A percentile compares a stretch with the other conserved stretches of the same genome.
Conservation (phyloP, 2,113 vertebrate genomes). For the Thermophis baileyi region DNA sequence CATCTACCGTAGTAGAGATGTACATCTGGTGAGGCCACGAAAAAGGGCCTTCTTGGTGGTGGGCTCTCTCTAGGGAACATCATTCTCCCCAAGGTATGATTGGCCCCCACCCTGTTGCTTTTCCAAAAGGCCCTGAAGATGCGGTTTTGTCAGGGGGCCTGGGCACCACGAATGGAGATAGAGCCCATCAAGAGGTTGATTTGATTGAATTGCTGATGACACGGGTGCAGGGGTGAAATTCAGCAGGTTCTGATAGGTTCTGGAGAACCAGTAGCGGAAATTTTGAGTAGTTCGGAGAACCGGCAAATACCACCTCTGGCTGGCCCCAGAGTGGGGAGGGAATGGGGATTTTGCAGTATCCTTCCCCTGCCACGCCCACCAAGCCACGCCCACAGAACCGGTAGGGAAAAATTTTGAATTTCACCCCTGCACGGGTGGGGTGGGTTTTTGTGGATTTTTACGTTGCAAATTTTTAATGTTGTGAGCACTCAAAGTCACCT, state of each 20-base stretch:
- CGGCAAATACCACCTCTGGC: no score
- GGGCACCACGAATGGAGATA: not conserved
- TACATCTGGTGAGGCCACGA: not conserved
- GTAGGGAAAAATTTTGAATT: no score
- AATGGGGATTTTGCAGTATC: no score
- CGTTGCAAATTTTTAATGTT: not conserved
- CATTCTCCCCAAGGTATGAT: not conserved
- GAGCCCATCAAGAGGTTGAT: not conserved
- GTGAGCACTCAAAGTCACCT: not conserved
- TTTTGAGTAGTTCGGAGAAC: no score
- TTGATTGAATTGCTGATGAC: not conserved
- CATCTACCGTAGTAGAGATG: not conserved
- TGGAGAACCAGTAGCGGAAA: no score
- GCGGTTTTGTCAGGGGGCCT: not conserved
- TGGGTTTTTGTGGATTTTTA: not conserved
- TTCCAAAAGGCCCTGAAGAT: not conserved
- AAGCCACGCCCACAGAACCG: no score
- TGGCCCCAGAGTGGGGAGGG: no score
- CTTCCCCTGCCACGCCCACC: no score
- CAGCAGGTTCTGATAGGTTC: no score
- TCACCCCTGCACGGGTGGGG: no score
- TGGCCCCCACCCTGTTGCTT: not conserved
- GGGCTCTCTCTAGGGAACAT: not conserved
- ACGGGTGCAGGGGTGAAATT: no score
- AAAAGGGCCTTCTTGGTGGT: not conserved